These are phyloP conservation scores for Ctena decussata DNA, from an alignment of 2,888 invertebrate species.

Conservation along the genomic window DNA sequence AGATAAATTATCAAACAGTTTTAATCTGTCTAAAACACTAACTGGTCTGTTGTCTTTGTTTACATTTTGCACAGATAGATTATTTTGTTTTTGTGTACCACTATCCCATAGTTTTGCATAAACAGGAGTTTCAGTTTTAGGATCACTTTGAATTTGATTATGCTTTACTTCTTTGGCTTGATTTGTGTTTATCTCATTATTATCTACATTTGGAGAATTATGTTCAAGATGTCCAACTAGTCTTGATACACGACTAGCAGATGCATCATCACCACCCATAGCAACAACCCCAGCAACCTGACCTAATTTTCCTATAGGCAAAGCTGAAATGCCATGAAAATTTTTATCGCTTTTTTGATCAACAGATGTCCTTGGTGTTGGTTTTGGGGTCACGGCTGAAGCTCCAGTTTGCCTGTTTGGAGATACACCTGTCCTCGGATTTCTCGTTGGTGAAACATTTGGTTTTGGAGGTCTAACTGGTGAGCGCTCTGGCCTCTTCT, in stretches of 20 bases:
- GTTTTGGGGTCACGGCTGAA: constrained; percentile 22
- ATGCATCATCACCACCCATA: background rate
- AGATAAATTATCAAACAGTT: constrained; percentile 68
- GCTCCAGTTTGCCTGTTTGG: background rate
- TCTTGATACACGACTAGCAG: constrained; percentile 33
- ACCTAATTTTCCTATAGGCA: constrained; percentile 36
- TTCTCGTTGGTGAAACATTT: constrained; percentile 39
- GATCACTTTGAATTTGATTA: background rate
- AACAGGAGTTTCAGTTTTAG: constrained; percentile 12
- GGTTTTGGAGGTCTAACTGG: constrained; percentile 27
- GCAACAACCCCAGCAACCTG: constrained; percentile 39
- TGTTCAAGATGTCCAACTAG: constrained; percentile 25
- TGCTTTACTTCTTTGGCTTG: background rate
- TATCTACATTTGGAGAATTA: background rate
- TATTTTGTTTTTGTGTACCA: background rate
- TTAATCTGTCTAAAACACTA: constrained; percentile 69
- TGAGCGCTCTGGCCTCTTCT: constrained; percentile 8
- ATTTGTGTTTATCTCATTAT: background rate
- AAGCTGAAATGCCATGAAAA: constrained; percentile 5
- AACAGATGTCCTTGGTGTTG: constrained; percentile 44
- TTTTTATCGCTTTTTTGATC: constrained; percentile 35
- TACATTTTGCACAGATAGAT: constrained; percentile 7
- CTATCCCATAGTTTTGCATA: constrained; percentile 27
- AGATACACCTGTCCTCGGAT: background rate
- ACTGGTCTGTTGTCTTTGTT: constrained; percentile 44